Conservation (phyloP, 2,113 vertebrate genomes). For the Misgurnus anguillicaudatus region DNA sequence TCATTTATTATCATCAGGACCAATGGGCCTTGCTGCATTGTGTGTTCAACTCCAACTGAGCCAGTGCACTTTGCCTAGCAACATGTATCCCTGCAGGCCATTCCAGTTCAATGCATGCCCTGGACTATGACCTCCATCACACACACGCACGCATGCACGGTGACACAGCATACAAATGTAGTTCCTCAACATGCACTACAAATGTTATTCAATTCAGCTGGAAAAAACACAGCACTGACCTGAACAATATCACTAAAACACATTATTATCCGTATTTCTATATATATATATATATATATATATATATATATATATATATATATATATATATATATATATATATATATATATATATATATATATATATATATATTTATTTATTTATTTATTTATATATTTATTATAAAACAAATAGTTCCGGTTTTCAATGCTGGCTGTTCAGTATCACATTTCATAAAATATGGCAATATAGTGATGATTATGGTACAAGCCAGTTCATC, state of each 20-base stretch:
- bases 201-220: neutral
- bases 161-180: constrained; percentile 10
- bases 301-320: no score
- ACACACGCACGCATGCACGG: constrained; percentile 21
- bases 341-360: no score
- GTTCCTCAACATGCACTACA: constrained; percentile 6
- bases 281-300: no score
- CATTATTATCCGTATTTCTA: neutral
- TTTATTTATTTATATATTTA: neutral
- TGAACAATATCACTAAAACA: neutral
- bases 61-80: constrained; percentile 61
- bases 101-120: constrained; percentile 54
- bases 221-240: neutral
- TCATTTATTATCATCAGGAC: constrained; percentile 64
- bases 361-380: no score
- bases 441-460: neutral
- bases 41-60: constrained; percentile 58
- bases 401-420: neutral
- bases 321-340: no score
- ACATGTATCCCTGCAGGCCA: constrained; percentile 55
- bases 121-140: constrained; percentile 48
- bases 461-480: neutral
- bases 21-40: constrained; percentile 58
- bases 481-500: neutral
- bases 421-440: neutral